Conservation (phyloP, 2,888 invertebrate genomes). For the Blastobasis adustella region DNA sequence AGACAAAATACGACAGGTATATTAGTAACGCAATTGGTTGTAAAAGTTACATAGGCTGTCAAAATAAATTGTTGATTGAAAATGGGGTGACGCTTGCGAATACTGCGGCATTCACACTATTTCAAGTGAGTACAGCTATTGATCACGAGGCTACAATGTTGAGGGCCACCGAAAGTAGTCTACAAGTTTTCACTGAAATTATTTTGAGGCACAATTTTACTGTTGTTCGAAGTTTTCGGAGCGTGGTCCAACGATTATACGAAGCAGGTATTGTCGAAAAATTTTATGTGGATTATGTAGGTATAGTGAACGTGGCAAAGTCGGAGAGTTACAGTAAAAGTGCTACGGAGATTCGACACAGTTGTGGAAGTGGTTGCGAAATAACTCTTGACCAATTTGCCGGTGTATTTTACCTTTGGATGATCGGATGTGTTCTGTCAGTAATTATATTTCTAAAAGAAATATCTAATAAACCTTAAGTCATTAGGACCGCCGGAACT, state of each 20-base stretch:
- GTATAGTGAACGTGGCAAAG: slow-evolving; percentile 34
- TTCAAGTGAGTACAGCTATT: slow-evolving; percentile 39
- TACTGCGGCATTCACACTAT: slow-evolving; percentile 30
- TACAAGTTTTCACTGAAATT: slow-evolving; percentile 52
- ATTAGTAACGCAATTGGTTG: slow-evolving; percentile 37
- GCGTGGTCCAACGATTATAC: slow-evolving; percentile 29
- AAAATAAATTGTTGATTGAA: slow-evolving; percentile 20
- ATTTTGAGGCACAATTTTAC: slow-evolving; percentile 34
- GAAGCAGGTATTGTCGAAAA: slow-evolving; percentile 49
- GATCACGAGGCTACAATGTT: slow-evolving; percentile 46
- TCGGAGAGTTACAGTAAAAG: slow-evolving; percentile 33
- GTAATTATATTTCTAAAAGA: slow-evolving; percentile 36
- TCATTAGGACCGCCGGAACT: too few species aligned
- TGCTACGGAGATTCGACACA: slow-evolving; percentile 40
- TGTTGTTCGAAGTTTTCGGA: slow-evolving; percentile 27
- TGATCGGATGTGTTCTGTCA: slow-evolving; percentile 38
- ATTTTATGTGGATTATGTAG: slow-evolving; percentile 42
- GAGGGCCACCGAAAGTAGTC: slow-evolving; percentile 31
- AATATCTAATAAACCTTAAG: slow-evolving; percentile 6
- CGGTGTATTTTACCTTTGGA: slow-evolving; percentile 44
- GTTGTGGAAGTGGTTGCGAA: slow-evolving; percentile 44
- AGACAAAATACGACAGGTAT: slow-evolving; percentile 32
- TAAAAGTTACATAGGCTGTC: slow-evolving; percentile 31
- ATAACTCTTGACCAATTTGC: slow-evolving; percentile 39
- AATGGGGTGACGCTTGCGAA: slow-evolving; percentile 40